Evolutionary conservation across 2,797 vertebrate genomes (phyloP).

Genomic region (Periparus ater): DNA sequence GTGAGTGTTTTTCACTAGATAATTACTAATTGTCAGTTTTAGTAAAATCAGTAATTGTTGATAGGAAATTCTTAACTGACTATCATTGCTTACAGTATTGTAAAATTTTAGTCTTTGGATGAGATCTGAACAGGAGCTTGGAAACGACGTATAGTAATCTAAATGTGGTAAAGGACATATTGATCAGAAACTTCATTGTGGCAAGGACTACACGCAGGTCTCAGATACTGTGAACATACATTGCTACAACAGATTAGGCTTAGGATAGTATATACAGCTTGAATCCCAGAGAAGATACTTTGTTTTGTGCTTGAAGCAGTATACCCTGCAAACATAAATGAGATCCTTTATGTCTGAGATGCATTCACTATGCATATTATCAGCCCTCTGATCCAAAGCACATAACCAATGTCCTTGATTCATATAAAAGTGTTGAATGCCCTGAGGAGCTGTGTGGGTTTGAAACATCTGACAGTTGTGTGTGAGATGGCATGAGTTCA

Average conservation of each 20-base stretch:
- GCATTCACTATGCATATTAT: constrained; percentile 65
- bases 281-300: constrained; percentile 48
- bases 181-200: neutral
- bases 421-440: constrained; percentile 51
- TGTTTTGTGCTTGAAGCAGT: constrained; percentile 50
- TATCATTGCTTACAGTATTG: neutral
- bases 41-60: neutral
- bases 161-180: neutral
- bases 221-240: neutral
- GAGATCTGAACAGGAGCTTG: neutral
- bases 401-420: constrained; percentile 68
- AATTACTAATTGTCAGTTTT: constrained; percentile 25
- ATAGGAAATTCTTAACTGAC: neutral
- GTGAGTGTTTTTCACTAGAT: neutral
- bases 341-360: constrained; percentile 59
- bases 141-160: neutral
- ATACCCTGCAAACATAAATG: constrained; percentile 40
- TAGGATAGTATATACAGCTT: neutral
- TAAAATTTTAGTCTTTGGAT: neutral
- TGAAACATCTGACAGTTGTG: constrained; percentile 64
- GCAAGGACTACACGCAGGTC: neutral
- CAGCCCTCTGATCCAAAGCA: constrained; percentile 63
- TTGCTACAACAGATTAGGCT: neutral
- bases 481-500: constrained; percentile 43
- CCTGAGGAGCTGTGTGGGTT: constrained; percentile 54